phyloP scores from a whole-genome alignment of 2,888 invertebrate species.

The Operophtera brumata region DNA sequence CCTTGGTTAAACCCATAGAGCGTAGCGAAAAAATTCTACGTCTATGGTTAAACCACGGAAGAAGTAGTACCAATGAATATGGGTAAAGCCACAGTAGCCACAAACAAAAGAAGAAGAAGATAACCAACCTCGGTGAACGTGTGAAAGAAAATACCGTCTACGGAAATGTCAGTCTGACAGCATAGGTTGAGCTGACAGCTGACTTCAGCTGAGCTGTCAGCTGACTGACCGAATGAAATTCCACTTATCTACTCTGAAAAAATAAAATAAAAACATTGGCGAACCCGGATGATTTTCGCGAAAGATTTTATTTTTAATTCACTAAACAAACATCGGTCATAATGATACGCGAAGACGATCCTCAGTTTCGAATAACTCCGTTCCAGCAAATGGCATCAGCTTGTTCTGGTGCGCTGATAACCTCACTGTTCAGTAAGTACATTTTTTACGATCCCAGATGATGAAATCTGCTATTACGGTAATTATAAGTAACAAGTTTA shows the following conservation, averaged over 20 bases:
- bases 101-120: too few species aligned
- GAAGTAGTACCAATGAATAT: too few species aligned
- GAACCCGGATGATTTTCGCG: constrained; percentile 29
- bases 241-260: too few species aligned
- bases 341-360: constrained; percentile 84
- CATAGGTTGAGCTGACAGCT: too few species aligned
- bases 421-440: constrained; percentile 90
- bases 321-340: constrained; percentile 24
- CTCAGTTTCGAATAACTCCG: constrained; percentile 87
- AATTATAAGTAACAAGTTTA: not conserved
- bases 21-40: too few species aligned
- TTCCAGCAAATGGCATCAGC: constrained; percentile 92
- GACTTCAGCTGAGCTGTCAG: constrained; percentile 8
- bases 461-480: not conserved
- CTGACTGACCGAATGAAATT: too few species aligned
- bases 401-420: constrained; percentile 93
- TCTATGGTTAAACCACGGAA: too few species aligned
- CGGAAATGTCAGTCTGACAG: too few species aligned
- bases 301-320: not conserved
- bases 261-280: constrained; percentile 26
- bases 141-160: too few species aligned
- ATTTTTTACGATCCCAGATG: not conserved
- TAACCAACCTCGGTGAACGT: too few species aligned
- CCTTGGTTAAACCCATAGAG: too few species aligned
- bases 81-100: too few species aligned